Conservation (phyloP, 23 tunicate genomes). For the Styela clava region DNA sequence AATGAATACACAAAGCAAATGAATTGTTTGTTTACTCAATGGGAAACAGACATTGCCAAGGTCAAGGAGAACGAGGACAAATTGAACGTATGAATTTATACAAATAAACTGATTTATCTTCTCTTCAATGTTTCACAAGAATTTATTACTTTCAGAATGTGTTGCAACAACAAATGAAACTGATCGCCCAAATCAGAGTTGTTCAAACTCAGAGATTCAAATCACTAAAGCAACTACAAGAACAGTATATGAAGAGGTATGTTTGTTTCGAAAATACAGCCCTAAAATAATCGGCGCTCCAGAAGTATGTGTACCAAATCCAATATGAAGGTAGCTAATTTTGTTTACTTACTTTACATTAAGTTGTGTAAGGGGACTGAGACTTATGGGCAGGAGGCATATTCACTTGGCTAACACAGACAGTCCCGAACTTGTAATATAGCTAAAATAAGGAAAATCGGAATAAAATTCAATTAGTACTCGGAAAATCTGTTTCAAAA, state of each 20-base stretch:
- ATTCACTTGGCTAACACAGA: no score
- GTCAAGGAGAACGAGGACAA: slow-evolving; percentile 83
- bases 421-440: no score
- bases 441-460: no score
- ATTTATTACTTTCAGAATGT: slow-evolving; percentile 32
- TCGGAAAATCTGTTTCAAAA: no score
- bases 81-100: slow-evolving; percentile 30
- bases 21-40: slow-evolving; percentile 41
- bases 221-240: slow-evolving; percentile 76
- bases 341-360: no score
- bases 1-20: slow-evolving; percentile 79
- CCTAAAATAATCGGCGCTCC: no score
- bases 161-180: slow-evolving; percentile 62
- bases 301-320: no score
- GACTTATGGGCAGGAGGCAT: no score
- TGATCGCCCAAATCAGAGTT: slow-evolving; percentile 64
- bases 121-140: neutral
- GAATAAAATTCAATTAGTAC: no score
- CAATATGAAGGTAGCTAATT: no score
- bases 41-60: slow-evolving; percentile 67
- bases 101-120: no score
- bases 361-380: no score
- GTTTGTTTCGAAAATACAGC: neutral
- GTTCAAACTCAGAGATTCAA: slow-evolving; percentile 70
- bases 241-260: slow-evolving; percentile 58